These are phyloP conservation scores for Psilanteris sp. DNA, from an alignment of 1,140 invertebrate genomes.

Conservation along the genomic window DNA sequence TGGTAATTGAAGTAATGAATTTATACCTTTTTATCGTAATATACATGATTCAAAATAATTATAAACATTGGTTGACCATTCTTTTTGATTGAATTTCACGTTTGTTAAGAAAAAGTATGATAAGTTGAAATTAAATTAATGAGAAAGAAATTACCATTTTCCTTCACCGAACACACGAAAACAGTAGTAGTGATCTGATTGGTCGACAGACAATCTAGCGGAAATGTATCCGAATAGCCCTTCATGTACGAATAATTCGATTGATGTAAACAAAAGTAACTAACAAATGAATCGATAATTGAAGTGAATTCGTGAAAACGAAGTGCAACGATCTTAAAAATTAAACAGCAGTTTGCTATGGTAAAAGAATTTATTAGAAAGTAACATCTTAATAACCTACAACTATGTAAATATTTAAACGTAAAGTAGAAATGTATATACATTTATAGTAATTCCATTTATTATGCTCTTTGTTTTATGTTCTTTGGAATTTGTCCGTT, in stretches of 20 bases:
- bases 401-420: constrained; percentile 28
- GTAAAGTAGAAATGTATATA: constrained; percentile 24
- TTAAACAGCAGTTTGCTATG: neutral
- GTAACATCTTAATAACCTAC: constrained; percentile 8
- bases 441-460: constrained; percentile 4
- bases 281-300: neutral
- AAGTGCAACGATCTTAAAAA: neutral
- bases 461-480: neutral
- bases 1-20: too few relatives aligned
- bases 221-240: constrained; percentile 10
- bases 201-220: constrained; percentile 34
- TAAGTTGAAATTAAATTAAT: too few relatives aligned
- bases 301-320: neutral
- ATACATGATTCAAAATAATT: too few relatives aligned
- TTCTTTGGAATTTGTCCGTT: neutral
- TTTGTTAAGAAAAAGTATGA: neutral
- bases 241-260: constrained; percentile 38
- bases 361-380: constrained; percentile 10
- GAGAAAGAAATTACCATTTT: too few relatives aligned
- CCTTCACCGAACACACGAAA: neutral
- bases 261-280: constrained; percentile 5
- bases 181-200: constrained; percentile 21
- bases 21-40: neutral
- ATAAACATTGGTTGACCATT: too few relatives aligned
- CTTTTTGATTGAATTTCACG: neutral